A percentile compares a stretch with the other conserved stretches of the same genome.
Evolutionary conservation across 2,888 invertebrate genomes (phyloP).

Genomic region (Aquatica leii): DNA sequence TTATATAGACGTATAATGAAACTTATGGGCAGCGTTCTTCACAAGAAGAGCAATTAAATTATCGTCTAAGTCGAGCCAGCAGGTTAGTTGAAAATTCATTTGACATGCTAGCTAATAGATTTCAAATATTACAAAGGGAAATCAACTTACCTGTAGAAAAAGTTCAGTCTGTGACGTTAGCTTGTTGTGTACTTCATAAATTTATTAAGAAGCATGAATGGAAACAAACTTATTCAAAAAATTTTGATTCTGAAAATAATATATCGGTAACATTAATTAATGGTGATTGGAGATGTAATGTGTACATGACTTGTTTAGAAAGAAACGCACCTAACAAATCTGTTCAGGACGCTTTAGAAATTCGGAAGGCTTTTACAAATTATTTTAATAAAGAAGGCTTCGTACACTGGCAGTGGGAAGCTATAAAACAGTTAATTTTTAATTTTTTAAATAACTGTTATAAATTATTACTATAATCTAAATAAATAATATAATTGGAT

Average conservation of each 20-base stretch:
- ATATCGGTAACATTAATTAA: background rate
- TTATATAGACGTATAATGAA: background rate
- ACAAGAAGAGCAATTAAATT: background rate
- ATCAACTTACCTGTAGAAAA: background rate
- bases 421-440: background rate
- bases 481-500: too few species aligned
- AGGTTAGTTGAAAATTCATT: constrained; percentile 7
- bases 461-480: too few species aligned
- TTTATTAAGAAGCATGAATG: background rate
- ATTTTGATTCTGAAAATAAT: background rate
- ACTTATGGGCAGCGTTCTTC: too few species aligned
- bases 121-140: background rate
- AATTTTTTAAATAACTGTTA: background rate
- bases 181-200: constrained; percentile 4
- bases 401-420: background rate
- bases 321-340: too few species aligned
- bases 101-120: background rate
- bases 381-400: background rate
- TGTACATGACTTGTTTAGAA: background rate
- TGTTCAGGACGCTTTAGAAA: too few species aligned
- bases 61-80: background rate
- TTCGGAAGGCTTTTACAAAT: too few species aligned
- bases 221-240: background rate
- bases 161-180: background rate
- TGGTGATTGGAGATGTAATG: background rate